A percentile compares a stretch with the other conserved stretches of the same genome.
Conservation (phyloP, 1,140 invertebrate genomes). For the Drosophila ficusphila region DNA sequence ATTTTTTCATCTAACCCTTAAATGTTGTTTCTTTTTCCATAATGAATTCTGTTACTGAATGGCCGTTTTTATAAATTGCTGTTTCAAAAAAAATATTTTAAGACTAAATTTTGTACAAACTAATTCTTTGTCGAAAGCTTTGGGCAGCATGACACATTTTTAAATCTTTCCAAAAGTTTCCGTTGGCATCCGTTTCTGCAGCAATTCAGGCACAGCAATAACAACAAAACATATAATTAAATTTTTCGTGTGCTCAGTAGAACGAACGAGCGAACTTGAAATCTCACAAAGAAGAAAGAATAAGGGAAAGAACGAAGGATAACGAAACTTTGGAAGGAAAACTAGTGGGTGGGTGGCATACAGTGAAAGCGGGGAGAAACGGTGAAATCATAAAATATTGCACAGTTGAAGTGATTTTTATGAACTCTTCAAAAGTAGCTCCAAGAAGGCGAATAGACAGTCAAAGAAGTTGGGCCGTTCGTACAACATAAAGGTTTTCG, state of each 20-base stretch:
- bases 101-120: too few species aligned
- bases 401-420: conserved; percentile 79
- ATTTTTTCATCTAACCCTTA: too few species aligned
- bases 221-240: conserved; percentile 58
- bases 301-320: not conserved
- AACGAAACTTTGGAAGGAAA: conserved; percentile 1
- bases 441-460: not conserved
- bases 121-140: too few species aligned
- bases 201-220: conserved; percentile 8
- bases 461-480: conserved; percentile 12
- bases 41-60: too few species aligned
- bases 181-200: conserved; percentile 10
- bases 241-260: conserved; percentile 64
- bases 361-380: conserved; percentile 31
- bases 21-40: too few species aligned
- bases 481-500: conserved; percentile 13
- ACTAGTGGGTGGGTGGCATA: not conserved
- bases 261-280: conserved; percentile 56
- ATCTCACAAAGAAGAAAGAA: conserved; percentile 30
- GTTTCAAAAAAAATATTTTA: too few species aligned
- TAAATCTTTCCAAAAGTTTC: conserved; percentile 14
- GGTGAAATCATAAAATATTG: conserved; percentile 74
- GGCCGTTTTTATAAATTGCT: too few species aligned
- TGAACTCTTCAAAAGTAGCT: conserved; percentile 71
- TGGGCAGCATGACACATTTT: conserved; percentile 1